Percentiles rank a stretch among this genome's conserved stretches.
These are phyloP conservation scores for Carcinoscorpius rotundicauda DNA, from an alignment of 1,140 invertebrate genomes.

Conservation along the genomic window DNA sequence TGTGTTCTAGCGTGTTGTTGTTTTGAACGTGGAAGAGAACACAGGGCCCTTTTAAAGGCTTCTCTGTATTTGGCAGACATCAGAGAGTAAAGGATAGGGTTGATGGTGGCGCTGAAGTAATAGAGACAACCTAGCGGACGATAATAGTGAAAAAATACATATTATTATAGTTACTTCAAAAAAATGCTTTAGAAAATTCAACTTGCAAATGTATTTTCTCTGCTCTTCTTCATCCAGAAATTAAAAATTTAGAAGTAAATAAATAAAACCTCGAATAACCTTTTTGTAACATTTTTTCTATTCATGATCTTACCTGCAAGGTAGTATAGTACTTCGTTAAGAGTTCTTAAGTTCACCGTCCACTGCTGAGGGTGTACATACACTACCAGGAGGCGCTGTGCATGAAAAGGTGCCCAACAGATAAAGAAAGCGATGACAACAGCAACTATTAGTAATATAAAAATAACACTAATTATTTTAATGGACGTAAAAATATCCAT, in stretches of 20 bases:
- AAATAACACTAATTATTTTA: too few species aligned
- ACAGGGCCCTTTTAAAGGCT: slow-evolving; percentile 50
- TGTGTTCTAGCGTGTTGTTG: too few species aligned
- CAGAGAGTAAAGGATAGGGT: slow-evolving; percentile 82
- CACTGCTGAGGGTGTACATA: slow-evolving; percentile 39
- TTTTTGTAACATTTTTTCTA: too few species aligned
- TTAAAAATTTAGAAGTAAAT: too few species aligned
- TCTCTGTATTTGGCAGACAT: slow-evolving; percentile 75
- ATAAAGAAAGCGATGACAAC: slow-evolving; percentile 66
- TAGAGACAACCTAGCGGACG: slow-evolving; percentile 46
- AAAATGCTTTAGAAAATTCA: neutral
- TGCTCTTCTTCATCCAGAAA: too few species aligned
- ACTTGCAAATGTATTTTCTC: too few species aligned
- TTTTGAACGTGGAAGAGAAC: neutral
- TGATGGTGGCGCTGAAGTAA: slow-evolving; percentile 76
- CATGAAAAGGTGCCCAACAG: slow-evolving; percentile 84
- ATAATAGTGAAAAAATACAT: too few species aligned
- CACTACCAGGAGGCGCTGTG: slow-evolving; percentile 61
- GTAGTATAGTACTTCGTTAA: slow-evolving; percentile 19
- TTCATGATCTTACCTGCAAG: slow-evolving; percentile 36
- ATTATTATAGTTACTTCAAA: too few species aligned
- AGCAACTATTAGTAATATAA: slow-evolving; percentile 7
- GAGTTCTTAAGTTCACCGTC: slow-evolving; percentile 10
- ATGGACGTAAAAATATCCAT: too few species aligned
- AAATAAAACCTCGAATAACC: too few species aligned